These are phyloP conservation scores for Scrobipalpa atriplicella DNA, from an alignment of 2,888 invertebrate species.

Conservation along the genomic window DNA sequence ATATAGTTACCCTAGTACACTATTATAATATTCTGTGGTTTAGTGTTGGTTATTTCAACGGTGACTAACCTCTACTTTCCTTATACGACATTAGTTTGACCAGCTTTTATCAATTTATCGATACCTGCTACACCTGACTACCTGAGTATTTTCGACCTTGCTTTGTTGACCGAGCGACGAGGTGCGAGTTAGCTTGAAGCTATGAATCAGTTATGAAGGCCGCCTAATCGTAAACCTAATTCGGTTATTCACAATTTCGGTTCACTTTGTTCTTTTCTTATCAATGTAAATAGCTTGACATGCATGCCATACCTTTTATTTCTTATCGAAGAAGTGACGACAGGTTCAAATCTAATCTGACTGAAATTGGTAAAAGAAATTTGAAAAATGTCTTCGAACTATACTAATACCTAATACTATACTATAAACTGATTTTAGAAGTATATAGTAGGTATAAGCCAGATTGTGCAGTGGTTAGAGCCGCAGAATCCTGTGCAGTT, in stretches of 20 bases:
- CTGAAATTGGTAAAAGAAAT: neutral
- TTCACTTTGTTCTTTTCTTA: conserved; percentile 17
- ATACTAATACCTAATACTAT: no score
- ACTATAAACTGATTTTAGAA: no score
- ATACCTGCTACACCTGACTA: neutral
- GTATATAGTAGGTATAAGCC: no score
- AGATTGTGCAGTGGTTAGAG: no score
- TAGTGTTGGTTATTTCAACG: no score
- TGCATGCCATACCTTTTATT: neutral
- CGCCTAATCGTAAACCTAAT: neutral
- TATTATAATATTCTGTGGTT: no score
- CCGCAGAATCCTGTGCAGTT: no score
- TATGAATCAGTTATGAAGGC: conserved; percentile 9
- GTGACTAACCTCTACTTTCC: no score
- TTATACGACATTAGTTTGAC: neutral
- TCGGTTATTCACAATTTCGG: neutral
- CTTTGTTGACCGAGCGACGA: neutral
- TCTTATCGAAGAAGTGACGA: neutral
- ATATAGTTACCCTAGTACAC: no score
- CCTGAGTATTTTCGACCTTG: conserved; percentile 1
- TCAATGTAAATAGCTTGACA: conserved; percentile 10
- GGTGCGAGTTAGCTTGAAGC: neutral
- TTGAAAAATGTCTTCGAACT: no score
- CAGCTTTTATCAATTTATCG: neutral
- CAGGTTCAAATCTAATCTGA: conserved; percentile 4